A percentile compares a stretch with the other conserved stretches of the same genome.
Conservation (phyloP, 2,113 vertebrate species). For the Aldabrachelys gigantea region DNA sequence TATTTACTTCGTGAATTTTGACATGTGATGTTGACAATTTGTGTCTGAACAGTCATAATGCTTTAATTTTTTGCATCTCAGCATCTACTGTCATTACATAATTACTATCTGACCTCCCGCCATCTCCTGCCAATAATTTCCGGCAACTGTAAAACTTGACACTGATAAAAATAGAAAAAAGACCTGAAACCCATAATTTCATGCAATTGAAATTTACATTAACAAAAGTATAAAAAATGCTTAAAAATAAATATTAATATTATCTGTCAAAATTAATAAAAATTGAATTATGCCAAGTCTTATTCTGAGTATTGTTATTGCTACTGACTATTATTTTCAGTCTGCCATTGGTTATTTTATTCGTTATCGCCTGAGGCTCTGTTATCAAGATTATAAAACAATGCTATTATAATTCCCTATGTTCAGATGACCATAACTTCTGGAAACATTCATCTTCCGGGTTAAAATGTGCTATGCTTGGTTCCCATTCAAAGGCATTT, state of each 20-base stretch:
- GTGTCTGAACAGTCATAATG: neutral
- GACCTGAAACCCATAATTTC: neutral
- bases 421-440: neutral
- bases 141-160: neutral
- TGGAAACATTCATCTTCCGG: neutral
- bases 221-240: neutral
- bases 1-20: neutral
- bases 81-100: neutral
- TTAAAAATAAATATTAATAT: neutral
- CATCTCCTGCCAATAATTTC: neutral
- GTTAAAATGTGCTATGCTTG: slow-evolving; percentile 36
- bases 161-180: neutral
- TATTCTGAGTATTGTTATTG: slow-evolving; percentile 9
- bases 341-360: slow-evolving; percentile 8
- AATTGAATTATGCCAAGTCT: neutral
- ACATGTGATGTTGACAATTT: neutral
- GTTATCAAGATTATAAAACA: slow-evolving; percentile 26
- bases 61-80: neutral
- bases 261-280: neutral
- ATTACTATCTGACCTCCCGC: neutral
- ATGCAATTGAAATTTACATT: neutral
- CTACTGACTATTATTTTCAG: slow-evolving; percentile 27
- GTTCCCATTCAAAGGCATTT: slow-evolving; percentile 22
- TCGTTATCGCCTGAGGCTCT: slow-evolving; percentile 2
- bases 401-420: neutral